These are phyloP conservation scores for Drosophila longiperda DNA, from an alignment of 2,888 invertebrate species.

Conservation along the genomic window DNA sequence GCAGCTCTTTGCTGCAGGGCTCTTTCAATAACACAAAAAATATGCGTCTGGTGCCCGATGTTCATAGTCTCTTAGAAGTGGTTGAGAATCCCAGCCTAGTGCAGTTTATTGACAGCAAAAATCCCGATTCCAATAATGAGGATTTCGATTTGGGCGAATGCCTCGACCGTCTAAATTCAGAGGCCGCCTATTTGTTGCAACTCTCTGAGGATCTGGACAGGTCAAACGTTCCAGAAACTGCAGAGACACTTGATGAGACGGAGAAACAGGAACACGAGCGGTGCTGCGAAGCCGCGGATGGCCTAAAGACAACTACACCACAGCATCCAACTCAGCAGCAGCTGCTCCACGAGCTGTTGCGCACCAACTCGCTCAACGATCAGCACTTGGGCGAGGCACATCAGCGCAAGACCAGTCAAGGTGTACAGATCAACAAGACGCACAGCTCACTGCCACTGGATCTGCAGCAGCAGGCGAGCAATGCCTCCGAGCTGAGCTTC, in stretches of 20 bases:
- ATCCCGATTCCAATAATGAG: conserved; percentile 76
- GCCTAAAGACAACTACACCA: conserved; percentile 59
- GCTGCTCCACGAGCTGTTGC: conserved; percentile 71
- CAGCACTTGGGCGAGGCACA: conserved; percentile 69
- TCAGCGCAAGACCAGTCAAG: conserved; percentile 54
- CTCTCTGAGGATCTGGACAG: conserved; percentile 85
- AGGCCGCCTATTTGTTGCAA: conserved; percentile 89
- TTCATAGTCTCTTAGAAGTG: conserved; percentile 87
- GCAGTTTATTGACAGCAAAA: conserved; percentile 87
- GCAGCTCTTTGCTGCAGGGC: conserved; percentile 67
- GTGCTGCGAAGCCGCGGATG: conserved; percentile 77
- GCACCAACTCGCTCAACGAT: conserved; percentile 83
- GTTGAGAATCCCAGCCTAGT: conserved; percentile 88
- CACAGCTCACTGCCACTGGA: conserved; percentile 82
- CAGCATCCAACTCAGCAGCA: conserved; percentile 51
- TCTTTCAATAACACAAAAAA: conserved; percentile 82
- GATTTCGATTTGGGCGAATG: conserved; percentile 89
- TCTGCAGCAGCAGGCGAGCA: conserved; percentile 75
- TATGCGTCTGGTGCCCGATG: conserved; percentile 90
- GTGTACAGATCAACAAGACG: conserved; percentile 53
- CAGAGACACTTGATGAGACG: conserved; percentile 69
- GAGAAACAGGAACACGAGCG: conserved; percentile 73
- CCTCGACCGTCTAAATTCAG: conserved; percentile 88
- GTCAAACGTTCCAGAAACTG: conserved; percentile 60
- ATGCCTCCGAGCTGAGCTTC: conserved; percentile 84